Evolutionary conservation across 2,797 vertebrate species (phyloP).

Genomic region (Chrosomus eos): DNA sequence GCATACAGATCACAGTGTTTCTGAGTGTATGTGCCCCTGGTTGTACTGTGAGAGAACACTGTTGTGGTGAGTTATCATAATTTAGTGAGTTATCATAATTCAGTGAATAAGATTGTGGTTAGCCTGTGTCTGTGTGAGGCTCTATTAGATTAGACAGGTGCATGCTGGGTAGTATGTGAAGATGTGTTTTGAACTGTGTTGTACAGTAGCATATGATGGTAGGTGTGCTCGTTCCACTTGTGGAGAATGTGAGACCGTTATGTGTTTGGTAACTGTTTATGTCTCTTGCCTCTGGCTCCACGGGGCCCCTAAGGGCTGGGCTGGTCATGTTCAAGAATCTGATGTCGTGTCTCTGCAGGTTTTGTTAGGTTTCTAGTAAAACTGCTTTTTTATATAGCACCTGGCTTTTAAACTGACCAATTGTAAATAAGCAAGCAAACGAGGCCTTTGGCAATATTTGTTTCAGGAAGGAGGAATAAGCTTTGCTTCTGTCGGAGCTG

Average conservation of each 20-base stretch:
- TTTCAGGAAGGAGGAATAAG: not conserved
- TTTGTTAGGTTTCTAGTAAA: constrained; percentile 51
- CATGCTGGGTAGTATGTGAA: constrained; percentile 10
- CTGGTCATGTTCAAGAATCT: constrained; percentile 42
- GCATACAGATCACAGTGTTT: constrained; percentile 4
- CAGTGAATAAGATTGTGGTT: constrained; percentile 29
- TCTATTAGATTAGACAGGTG: constrained; percentile 41
- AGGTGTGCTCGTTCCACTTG: not conserved
- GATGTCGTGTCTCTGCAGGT: constrained; percentile 61
- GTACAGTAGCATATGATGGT: not conserved
- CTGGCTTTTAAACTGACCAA: constrained; percentile 50
- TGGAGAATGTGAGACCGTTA: constrained; percentile 47
- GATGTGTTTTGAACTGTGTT: constrained; percentile 27
- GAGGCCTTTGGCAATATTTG: constrained; percentile 36
- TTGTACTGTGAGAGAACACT: not conserved
- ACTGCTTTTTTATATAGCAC: constrained; percentile 42
- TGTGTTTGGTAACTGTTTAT: constrained; percentile 39
- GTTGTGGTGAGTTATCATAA: constrained; percentile 33
- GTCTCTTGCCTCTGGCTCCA: constrained; percentile 24
- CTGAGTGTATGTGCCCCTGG: not conserved
- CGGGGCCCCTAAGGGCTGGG: constrained; percentile 39
- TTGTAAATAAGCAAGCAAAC: constrained; percentile 1
- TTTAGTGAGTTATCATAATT: constrained; percentile 35
- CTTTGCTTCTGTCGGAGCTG: not conserved
- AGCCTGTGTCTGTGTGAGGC: constrained; percentile 24